Percentiles rank a stretch among this genome's conserved stretches.
phyloP scores from a whole-genome alignment of 1,140 invertebrate species.

The Nilaparvata lugens region DNA sequence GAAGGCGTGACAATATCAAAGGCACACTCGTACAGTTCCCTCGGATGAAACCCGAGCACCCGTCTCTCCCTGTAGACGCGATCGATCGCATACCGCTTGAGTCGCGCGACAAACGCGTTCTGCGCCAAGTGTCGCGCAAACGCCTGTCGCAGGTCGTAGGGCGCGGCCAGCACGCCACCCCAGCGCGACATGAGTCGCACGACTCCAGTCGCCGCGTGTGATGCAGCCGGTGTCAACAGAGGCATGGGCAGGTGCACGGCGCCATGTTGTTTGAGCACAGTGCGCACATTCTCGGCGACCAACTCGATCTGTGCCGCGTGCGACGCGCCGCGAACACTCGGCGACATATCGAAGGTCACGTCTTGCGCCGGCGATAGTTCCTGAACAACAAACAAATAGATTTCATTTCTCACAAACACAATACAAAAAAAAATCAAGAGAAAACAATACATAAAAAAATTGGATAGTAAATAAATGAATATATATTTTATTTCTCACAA shows the following conservation, averaged over 20 bases:
- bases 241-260: slow-evolving; percentile 64
- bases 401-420: too few relatives aligned
- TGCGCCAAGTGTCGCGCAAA: slow-evolving; percentile 78
- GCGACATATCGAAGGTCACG: slow-evolving; percentile 62
- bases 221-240: slow-evolving; percentile 60
- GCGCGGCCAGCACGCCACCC: slow-evolving; percentile 24
- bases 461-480: too few relatives aligned
- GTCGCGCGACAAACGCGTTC: slow-evolving; percentile 56
- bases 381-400: slow-evolving; percentile 30
- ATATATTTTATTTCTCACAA: too few relatives aligned
- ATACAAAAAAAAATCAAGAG: too few relatives aligned
- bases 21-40: slow-evolving; percentile 80
- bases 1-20: slow-evolving; percentile 84
- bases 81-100: slow-evolving; percentile 79
- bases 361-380: slow-evolving; percentile 54
- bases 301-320: slow-evolving; percentile 30
- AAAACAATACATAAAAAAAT: too few relatives aligned
- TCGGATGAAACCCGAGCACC: slow-evolving; percentile 75
- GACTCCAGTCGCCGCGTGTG: slow-evolving; percentile 47
- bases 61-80: slow-evolving; percentile 78
- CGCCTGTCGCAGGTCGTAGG: slow-evolving; percentile 46
- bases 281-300: neutral
- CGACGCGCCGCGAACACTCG: slow-evolving; percentile 20
- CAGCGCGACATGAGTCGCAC: slow-evolving; percentile 75
- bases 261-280: slow-evolving; percentile 47